These are phyloP conservation scores for Morinoia aosen DNA, from an alignment of 2,888 invertebrate species.

Conservation along the genomic window DNA sequence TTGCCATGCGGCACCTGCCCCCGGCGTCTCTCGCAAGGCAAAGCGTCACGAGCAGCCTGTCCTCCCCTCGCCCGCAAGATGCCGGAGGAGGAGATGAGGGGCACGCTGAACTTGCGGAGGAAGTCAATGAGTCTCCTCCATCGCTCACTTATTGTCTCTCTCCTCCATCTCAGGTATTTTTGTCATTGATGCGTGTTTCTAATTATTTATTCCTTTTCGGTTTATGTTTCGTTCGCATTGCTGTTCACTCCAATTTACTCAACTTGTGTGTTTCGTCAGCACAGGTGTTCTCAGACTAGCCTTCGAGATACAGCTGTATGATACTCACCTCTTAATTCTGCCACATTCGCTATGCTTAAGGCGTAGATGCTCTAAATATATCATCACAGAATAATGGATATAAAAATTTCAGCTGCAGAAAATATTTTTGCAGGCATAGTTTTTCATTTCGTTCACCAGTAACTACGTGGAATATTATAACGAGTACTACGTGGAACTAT, in stretches of 20 bases:
- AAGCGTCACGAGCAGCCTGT: neutral
- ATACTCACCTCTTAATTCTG: too few relatives aligned
- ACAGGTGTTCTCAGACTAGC: too few relatives aligned
- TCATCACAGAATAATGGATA: too few relatives aligned
- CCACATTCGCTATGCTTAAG: too few relatives aligned
- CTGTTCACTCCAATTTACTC: neutral
- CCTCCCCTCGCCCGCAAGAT: neutral
- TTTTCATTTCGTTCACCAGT: too few relatives aligned
- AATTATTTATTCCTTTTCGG: neutral
- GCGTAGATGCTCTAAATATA: too few relatives aligned
- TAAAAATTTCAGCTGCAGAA: too few relatives aligned
- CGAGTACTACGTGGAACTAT: too few relatives aligned
- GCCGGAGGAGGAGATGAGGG: neutral
- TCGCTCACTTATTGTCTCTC: slow-evolving; percentile 27
- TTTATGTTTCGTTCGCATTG: neutral
- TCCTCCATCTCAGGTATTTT: slow-evolving; percentile 31
- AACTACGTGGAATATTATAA: too few relatives aligned
- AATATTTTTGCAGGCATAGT: too few relatives aligned
- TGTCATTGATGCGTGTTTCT: neutral
- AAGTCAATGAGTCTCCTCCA: neutral
- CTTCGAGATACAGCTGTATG: too few relatives aligned
- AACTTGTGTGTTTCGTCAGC: too few relatives aligned
- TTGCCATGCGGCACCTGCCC: slow-evolving; percentile 72
- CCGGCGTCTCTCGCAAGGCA: neutral
- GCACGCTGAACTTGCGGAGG: neutral